Conservation (phyloP, 2,113 vertebrate genomes). For the Coturnix japonica region DNA sequence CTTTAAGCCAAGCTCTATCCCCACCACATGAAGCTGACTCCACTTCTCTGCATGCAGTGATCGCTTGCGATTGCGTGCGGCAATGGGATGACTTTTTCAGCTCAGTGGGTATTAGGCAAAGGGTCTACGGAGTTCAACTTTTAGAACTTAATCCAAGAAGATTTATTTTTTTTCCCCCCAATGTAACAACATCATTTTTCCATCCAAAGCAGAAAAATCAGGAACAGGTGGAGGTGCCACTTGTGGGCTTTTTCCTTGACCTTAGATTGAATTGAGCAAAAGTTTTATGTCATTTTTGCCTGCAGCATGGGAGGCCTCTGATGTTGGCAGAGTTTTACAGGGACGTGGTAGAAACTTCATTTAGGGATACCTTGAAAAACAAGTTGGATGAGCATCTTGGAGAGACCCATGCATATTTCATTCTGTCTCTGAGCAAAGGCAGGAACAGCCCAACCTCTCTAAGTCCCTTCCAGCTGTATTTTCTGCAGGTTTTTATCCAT, state of each 20-base stretch:
- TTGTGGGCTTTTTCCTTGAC: not conserved
- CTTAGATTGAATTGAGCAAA: not conserved
- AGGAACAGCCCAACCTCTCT: slow-evolving; percentile 1
- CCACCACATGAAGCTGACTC: not conserved
- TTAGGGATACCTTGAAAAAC: slow-evolving; percentile 3
- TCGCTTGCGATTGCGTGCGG: not conserved
- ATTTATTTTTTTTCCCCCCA: not conserved
- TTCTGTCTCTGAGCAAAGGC: slow-evolving; percentile 15
- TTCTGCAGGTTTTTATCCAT: slow-evolving; percentile 37
- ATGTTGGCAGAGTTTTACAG: fast-evolving
- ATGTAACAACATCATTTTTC: not conserved
- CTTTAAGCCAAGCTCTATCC: not conserved
- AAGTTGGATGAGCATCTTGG: not conserved
- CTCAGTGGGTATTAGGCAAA: not conserved
- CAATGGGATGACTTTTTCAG: not conserved
- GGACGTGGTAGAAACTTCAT: slow-evolving; percentile 3
- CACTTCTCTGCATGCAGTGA: not conserved
- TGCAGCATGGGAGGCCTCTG: not conserved
- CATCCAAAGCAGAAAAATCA: not conserved
- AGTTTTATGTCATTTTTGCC: not conserved
- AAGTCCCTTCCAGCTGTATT: slow-evolving; percentile 55
- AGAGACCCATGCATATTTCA: not conserved
- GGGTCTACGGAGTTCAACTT: not conserved
- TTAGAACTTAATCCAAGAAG: not conserved
- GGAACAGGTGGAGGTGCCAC: not conserved